Percentiles rank a stretch among this genome's conserved stretches.
Conservation (phyloP, 37 sponge, comb jelly and placozoan genomes). For the Corticium candelabrum region DNA sequence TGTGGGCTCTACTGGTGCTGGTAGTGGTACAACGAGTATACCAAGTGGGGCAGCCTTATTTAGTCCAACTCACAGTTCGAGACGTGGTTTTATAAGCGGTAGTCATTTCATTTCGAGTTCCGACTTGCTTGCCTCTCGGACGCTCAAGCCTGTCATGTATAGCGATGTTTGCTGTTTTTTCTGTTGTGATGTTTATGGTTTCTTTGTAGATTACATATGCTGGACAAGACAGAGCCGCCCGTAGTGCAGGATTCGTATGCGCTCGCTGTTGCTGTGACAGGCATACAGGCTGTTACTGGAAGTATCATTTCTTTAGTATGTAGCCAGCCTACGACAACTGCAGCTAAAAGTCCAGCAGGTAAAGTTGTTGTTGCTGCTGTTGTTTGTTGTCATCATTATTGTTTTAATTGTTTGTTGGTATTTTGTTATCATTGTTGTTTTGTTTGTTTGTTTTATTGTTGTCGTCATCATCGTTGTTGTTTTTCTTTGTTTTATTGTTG, state of each 20-base stretch:
- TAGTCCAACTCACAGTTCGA: conserved; percentile 1
- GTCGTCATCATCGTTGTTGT: too few relatives aligned
- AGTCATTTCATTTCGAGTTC: neutral
- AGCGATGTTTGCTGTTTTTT: neutral
- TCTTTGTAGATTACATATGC: conserved; percentile 53
- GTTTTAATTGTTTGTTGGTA: too few relatives aligned
- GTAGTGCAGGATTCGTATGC: conserved; percentile 51
- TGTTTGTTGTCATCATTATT: too few relatives aligned
- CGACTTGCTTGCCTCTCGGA: conserved; percentile 7
- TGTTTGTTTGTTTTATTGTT: too few relatives aligned
- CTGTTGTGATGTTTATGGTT: neutral
- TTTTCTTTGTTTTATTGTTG: too few relatives aligned
- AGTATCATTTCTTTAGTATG: conserved; percentile 37
- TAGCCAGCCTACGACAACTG: neutral
- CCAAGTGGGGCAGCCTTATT: too few relatives aligned
- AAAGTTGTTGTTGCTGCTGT: too few relatives aligned
- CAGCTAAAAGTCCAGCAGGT: neutral
- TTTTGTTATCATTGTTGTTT: too few relatives aligned
- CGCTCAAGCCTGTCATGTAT: conserved; percentile 19
- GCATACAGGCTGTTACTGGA: conserved; percentile 50
- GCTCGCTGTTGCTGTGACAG: conserved; percentile 55
- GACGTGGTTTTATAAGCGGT: neutral
- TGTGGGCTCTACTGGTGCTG: neutral
- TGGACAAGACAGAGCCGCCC: conserved; percentile 73
- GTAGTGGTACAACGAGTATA: neutral